Conservation (phyloP, 2,888 invertebrate species). For the Hedya salicella region DNA sequence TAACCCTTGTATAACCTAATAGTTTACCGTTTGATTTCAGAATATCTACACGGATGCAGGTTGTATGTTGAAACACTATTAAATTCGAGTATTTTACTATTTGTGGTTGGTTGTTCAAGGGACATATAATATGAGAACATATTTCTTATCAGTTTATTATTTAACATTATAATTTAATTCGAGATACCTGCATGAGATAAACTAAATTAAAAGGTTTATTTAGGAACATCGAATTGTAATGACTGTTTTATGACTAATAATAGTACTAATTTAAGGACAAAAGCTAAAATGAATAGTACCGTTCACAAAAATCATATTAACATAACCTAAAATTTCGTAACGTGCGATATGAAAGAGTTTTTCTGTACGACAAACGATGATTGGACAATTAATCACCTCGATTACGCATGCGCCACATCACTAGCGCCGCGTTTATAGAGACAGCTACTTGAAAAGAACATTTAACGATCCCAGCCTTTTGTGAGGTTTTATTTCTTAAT, state of each 20-base stretch:
- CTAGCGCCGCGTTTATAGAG: constrained; percentile 68
- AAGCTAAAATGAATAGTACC: no score
- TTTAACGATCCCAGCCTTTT: constrained; percentile 65
- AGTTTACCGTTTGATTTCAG: constrained; percentile 19
- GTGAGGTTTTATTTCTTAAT: constrained; percentile 56
- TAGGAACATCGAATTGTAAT: no score
- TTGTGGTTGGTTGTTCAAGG: no score
- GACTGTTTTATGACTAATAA: no score
- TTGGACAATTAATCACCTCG: constrained; percentile 67
- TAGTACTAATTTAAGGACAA: no score
- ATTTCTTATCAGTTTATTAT: no score
- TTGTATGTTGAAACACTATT: no score
- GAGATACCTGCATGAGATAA: no score
- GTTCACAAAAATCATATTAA: not conserved
- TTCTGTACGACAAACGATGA: constrained; percentile 50
- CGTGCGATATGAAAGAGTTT: constrained; percentile 46
- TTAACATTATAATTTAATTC: no score
- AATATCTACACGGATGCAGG: not conserved
- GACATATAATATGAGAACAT: no score
- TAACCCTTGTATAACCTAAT: constrained; percentile 51
- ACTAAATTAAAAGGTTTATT: no score
- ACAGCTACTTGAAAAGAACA: constrained; percentile 71
- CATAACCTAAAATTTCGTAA: constrained; percentile 24
- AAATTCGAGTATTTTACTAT: no score
- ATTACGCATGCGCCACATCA: constrained; percentile 70